Evolutionary conservation across 1,140 invertebrate genomes (phyloP), one percentile per base, ranked within the genome.

Genomic region (Plutomurus gul): DNA sequence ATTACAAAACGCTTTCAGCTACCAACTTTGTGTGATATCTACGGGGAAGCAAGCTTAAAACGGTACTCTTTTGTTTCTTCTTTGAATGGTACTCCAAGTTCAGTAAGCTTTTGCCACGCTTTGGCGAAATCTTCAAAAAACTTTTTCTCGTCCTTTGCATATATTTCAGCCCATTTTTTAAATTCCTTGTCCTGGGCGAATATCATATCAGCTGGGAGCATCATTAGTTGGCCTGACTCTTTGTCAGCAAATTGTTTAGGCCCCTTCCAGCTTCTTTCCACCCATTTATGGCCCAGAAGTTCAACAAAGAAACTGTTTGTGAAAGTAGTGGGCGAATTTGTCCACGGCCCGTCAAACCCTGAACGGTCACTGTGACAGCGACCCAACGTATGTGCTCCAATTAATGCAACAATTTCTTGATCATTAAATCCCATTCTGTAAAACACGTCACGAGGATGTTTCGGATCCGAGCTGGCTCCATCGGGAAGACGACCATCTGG

Each of bases 341-440:
- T 82, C 81, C 81, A 82, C 16, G 81, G 81, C 22, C 81, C 81
- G 51, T 79, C 77, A 56, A 77, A 82, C n/a, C 77, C 77, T 18
- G 77, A 79, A 30, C 78, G 73, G 71, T 80, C 78, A 22, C 56
- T 70, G 74, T 80, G 78, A 46, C 78, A 80, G 20, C 78, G 78
- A 18, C 78, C 78, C 51, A 80, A 46, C 7, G 78, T 73, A 30
- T 80, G 78, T 7, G 73, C 73, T 37, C 78, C 78, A 27, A 80
- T 47, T 39, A 80, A 40, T 36, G 73, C 73, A 30, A 60, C 51
- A 43, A 80, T 75, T 51, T 80, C 78, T 71, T 80, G 78, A 47
- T 80, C 78, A 71, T 80, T 70, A 39, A 80, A 76, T 30, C 78
- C 75, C 78, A 76, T 76, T 49, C 78, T 46, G 60, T 80, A 80